Conservation (phyloP, 2,888 invertebrate genomes). For the Spilosoma lubricipeda region DNA sequence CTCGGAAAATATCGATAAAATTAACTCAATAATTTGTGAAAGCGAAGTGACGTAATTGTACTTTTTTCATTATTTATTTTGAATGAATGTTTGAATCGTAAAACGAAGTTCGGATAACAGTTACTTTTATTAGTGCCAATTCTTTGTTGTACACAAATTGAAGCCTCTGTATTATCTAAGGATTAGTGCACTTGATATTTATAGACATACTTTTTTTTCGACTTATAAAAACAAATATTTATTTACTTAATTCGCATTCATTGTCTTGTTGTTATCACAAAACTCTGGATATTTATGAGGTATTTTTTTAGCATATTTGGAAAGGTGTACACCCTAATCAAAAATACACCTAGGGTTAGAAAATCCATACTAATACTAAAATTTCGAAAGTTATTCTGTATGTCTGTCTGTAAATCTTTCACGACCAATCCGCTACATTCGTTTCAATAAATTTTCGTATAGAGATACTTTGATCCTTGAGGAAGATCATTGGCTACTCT, state of each 20-base stretch:
- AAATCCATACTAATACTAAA: too few species aligned
- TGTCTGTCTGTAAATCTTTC: too few species aligned
- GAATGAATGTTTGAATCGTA: neutral
- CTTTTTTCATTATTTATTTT: neutral
- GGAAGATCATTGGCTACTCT: too few species aligned
- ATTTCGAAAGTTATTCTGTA: too few species aligned
- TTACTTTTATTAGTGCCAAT: neutral
- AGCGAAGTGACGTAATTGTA: neutral
- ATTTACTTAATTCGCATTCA: neutral
- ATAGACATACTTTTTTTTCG: neutral
- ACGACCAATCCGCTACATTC: too few species aligned
- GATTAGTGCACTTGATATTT: neutral
- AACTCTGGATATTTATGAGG: too few species aligned
- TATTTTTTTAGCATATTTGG: too few species aligned
- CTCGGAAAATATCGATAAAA: constrained; percentile 28
- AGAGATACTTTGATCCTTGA: too few species aligned
- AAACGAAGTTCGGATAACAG: neutral
- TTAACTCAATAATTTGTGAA: constrained; percentile 28
- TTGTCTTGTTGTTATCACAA: neutral
- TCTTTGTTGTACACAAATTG: neutral
- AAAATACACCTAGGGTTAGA: too few species aligned
- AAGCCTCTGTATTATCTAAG: neutral
- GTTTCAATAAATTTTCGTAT: too few species aligned
- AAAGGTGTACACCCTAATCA: too few species aligned
- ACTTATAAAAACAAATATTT: neutral